These are phyloP conservation scores for Coregonus clupeaformis DNA, from an alignment of 2,113 vertebrate genomes.

Conservation along the genomic window DNA sequence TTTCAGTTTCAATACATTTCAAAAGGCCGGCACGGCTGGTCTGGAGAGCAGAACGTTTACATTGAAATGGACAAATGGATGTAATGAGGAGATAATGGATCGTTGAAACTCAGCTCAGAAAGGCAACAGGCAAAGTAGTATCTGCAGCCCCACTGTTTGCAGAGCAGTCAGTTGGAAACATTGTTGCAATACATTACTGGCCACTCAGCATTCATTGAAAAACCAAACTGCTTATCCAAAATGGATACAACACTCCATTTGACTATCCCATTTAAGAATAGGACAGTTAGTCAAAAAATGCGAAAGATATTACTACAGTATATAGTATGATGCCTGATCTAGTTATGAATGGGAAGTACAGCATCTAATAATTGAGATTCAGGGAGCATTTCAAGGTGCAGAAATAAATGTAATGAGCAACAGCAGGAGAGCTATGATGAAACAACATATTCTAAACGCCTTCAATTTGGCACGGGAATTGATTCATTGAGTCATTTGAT, in stretches of 20 bases:
- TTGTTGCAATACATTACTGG: conserved; percentile 43
- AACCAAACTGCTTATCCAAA: conserved; percentile 40
- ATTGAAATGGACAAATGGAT: conserved; percentile 55
- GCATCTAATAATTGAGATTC: conserved; percentile 52
- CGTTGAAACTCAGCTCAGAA: conserved; percentile 30
- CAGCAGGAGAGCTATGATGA: conserved; percentile 60
- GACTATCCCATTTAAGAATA: conserved; percentile 32
- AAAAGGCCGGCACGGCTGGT: conserved; percentile 17
- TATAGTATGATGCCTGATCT: too few relatives aligned
- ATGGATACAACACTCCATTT: conserved; percentile 24
- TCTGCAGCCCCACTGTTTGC: conserved; percentile 50
- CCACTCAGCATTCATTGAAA: conserved; percentile 47
- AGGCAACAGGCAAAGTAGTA: conserved; percentile 32
- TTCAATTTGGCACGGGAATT: conserved; percentile 60
- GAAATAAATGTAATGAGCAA: conserved; percentile 61
- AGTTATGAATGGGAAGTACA: conserved; percentile 19
- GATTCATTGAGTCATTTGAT: conserved; percentile 67
- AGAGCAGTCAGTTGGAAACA: conserved; percentile 50
- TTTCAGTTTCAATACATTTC: conserved; percentile 37
- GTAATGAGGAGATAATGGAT: conserved; percentile 56
- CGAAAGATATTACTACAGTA: conserved; percentile 8
- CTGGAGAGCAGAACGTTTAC: conserved; percentile 29
- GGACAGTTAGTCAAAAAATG: background rate
- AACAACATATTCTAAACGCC: conserved; percentile 61
- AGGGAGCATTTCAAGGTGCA: conserved; percentile 55